These are phyloP conservation scores for Arctopsyche grandis DNA, from an alignment of 1,140 invertebrate genomes.

Conservation along the genomic window DNA sequence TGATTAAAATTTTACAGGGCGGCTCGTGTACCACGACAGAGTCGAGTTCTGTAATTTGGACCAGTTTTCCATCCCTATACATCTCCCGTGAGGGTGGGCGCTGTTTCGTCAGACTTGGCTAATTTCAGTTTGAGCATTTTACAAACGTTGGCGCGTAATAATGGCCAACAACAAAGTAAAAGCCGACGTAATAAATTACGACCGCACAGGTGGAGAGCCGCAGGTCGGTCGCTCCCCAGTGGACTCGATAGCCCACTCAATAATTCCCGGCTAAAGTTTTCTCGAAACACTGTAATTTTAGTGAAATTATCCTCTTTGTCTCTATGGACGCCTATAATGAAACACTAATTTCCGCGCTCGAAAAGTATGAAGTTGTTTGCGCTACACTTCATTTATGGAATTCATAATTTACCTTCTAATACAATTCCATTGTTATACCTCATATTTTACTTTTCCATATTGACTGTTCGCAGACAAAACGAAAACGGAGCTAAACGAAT, in stretches of 20 bases:
- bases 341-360: not conserved
- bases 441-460: no score
- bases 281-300: constrained; percentile 2
- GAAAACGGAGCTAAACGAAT: no score
- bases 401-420: no score
- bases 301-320: not conserved
- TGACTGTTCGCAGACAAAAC: no score
- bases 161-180: not conserved
- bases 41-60: not conserved
- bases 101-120: not conserved
- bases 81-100: not conserved
- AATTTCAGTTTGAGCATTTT: constrained; percentile 1
- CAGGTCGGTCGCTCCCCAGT: not conserved
- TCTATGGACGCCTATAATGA: not conserved
- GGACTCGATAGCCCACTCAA: constrained; percentile 12
- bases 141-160: not conserved
- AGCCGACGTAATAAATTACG: constrained; percentile 24
- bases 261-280: constrained; percentile 2
- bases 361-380: not conserved
- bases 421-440: no score
- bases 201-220: constrained; percentile 7
- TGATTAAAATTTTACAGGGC: not conserved
- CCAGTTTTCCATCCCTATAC: not conserved
- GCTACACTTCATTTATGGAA: no score
- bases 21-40: not conserved